Evolutionary conservation across 2,797 vertebrate genomes (phyloP).

Genomic region (Columba guinea): DNA sequence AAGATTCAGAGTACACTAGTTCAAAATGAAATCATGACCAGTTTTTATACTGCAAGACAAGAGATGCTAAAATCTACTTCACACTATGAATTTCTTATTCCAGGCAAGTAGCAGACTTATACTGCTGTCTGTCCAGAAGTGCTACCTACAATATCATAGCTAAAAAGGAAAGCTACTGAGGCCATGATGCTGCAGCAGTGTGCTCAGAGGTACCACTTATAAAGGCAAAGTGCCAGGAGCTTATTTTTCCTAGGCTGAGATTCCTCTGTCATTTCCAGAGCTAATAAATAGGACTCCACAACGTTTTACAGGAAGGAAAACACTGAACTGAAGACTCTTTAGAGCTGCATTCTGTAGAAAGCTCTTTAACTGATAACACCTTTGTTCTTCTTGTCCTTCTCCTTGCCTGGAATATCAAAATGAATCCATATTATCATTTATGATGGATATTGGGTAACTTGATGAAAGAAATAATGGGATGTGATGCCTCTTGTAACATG

Average conservation of each 20-base stretch:
- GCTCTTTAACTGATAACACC: not conserved
- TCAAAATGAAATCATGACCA: not conserved
- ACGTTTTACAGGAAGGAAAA: not conserved
- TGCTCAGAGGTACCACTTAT: not conserved
- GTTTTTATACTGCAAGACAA: not conserved
- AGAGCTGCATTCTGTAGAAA: not conserved
- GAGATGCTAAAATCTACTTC: not conserved
- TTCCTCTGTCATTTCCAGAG: not conserved
- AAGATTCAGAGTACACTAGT: not conserved
- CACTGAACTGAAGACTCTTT: not conserved
- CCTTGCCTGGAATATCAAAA: not conserved
- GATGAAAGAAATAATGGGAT: rapidly evolving
- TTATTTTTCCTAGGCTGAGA: not conserved
- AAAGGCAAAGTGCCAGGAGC: not conserved
- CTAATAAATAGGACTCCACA: not conserved
- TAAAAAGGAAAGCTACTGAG: not conserved
- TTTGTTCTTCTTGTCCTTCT: not conserved
- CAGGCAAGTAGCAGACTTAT: not conserved
- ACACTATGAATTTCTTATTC: not conserved
- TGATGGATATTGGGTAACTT: not conserved
- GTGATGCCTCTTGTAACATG: not conserved
- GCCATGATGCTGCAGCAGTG: rapidly evolving
- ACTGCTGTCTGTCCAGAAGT: not conserved
- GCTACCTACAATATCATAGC: not conserved
- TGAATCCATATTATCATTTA: not conserved